phyloP scores from a whole-genome alignment of 1,140 invertebrate species.

The Andrena cerasifolii region DNA sequence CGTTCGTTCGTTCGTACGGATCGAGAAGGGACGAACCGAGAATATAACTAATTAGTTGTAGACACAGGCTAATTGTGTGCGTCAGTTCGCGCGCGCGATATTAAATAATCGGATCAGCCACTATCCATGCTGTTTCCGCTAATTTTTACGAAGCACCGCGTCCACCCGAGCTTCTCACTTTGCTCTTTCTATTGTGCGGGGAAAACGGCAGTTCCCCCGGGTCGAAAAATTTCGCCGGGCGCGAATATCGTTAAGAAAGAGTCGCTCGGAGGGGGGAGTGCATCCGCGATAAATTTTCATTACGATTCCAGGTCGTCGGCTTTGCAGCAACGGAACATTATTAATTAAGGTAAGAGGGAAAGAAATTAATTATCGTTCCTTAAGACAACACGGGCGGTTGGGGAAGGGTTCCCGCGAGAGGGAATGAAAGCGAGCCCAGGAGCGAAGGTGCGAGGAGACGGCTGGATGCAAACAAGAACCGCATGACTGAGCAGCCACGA shows the following conservation, averaged over 20 bases:
- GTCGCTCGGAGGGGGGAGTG: background rate
- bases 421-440: conserved; percentile 13
- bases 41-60: conserved; percentile 55
- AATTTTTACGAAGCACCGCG: background rate
- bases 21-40: background rate
- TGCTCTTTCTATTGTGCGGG: no score
- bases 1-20: conserved; percentile 32
- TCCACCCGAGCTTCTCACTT: no score
- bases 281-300: conserved; percentile 35
- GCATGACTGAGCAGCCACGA: conserved; percentile 35
- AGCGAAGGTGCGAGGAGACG: conserved; percentile 33
- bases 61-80: background rate
- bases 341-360: conserved; percentile 35
- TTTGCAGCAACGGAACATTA: conserved; percentile 14
- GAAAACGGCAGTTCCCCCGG: no score
- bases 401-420: background rate
- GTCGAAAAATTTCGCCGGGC: background rate
- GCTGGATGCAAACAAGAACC: conserved; percentile 45
- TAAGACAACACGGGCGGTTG: conserved; percentile 15
- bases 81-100: background rate
- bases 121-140: background rate
- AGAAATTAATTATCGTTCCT: conserved; percentile 48
- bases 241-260: no score
- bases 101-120: background rate
- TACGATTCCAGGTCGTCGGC: background rate